These are phyloP conservation scores for Nibea coibor DNA, from an alignment of 2,113 vertebrate species.

Conservation along the genomic window DNA sequence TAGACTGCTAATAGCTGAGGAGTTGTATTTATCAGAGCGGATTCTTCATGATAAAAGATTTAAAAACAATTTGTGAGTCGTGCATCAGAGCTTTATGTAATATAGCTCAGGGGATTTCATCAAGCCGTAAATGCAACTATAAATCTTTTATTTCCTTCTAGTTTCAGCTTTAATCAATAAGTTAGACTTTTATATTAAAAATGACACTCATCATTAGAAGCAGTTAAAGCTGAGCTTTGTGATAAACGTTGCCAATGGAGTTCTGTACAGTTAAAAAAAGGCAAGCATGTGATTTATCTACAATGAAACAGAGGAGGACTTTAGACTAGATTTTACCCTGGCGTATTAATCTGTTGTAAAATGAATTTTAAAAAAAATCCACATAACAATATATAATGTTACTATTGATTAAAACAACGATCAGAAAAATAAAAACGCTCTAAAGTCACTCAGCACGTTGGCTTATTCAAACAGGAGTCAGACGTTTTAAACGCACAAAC, in stretches of 20 bases:
- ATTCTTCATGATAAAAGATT: neutral
- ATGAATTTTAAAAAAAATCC: neutral
- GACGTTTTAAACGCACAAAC: neutral
- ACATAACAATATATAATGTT: neutral
- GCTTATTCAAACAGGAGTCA: neutral
- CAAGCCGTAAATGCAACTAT: neutral
- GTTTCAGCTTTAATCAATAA: neutral
- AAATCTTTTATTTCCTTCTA: neutral
- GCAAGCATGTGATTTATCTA: constrained; percentile 24
- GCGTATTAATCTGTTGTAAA: neutral
- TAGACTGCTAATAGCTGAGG: neutral
- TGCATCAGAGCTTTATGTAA: neutral
- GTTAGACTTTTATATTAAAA: neutral
- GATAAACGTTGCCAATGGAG: neutral
- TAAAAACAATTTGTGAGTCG: neutral
- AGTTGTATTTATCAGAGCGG: neutral
- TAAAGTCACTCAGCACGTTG: neutral
- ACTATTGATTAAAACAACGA: neutral
- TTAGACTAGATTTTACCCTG: neutral
- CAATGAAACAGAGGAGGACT: neutral
- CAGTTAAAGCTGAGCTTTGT: neutral
- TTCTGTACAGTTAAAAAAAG: constrained; percentile 10
- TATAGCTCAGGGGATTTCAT: neutral
- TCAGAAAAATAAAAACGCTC: neutral
- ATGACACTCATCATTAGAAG: neutral